Base-by-base conservation (phyloP, 2,888 invertebrate species). In the Danaus chrysippus region DNA sequence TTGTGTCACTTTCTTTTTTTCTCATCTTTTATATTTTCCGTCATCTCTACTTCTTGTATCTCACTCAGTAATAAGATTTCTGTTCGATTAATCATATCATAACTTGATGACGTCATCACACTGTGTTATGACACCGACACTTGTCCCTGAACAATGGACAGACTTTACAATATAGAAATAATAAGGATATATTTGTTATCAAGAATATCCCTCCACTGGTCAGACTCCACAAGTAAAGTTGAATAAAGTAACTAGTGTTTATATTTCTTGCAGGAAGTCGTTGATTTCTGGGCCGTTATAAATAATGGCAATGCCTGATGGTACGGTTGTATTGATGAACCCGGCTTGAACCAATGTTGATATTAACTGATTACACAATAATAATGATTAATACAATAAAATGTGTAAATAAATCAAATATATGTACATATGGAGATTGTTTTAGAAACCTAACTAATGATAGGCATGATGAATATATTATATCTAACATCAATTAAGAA, bases 241-340 rank as follows among this genome's bases (percentile, higher is more conserved):
- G 11, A 9, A 17, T 17, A 15, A 17, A 49, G 10, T 17, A 15
- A 15, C 8, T 10, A 17, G 10, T 49, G 17, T 17, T 49, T 10
- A 49, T 42, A 58, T 42, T 62, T 54, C 82, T 92, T 92, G 83
- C 91, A 92, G 92, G 92, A 91, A 79, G 86, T 92, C 79, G 87
- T 92, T 81, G 92, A 92, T 87, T 92, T 92, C 85, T 93, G 93
- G 93, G 92, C 92, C 80, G 92, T 91, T 78, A 84, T 87, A 79
- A 86, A 86, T 81, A 82, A 86, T 74, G 86, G 83, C 74, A 84
- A 84, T 73, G 82, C 83, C 77, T 91, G 86, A 89, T 80, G 89
- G 89, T 90, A 90, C 77, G 72, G 79, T 79, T 61, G 59, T 54
- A 61, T 64, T 58, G 41, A 63, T 57, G 61, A 59, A 54, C 60